Percentiles rank a stretch among this genome's conserved stretches.
Conservation (phyloP, 2,797 vertebrate genomes). For the Ceyx erithaca region DNA sequence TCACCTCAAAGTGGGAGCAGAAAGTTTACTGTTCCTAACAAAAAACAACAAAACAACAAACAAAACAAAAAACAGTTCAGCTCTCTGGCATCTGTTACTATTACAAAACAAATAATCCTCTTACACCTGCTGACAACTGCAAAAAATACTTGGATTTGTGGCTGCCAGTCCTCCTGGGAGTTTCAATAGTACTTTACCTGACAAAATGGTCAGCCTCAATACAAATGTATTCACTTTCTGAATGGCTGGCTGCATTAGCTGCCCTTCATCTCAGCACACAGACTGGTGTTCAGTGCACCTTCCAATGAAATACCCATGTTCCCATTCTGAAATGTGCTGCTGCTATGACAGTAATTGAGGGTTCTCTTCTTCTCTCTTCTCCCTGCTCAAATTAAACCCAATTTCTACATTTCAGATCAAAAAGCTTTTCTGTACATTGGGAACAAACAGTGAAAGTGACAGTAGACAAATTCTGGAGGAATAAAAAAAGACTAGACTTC, state of each 20-base stretch:
- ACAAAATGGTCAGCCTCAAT: not conserved
- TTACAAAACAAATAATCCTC: conserved; percentile 49
- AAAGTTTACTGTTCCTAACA: not conserved
- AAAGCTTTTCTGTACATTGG: not conserved
- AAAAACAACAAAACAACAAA: not conserved
- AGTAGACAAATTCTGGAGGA: not conserved
- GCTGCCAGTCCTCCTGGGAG: not conserved
- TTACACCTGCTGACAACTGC: not conserved
- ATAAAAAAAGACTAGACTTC: not conserved
- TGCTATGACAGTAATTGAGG: not conserved
- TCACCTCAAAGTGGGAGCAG: not conserved
- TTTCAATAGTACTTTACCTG: not conserved
- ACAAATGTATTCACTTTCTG: not conserved
- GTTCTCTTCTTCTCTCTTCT: not conserved
- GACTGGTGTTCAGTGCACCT: not conserved
- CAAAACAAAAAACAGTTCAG: not conserved
- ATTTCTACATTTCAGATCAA: not conserved
- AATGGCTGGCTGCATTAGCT: not conserved
- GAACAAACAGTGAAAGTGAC: not conserved
- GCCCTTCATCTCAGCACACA: not conserved
- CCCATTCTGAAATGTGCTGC: not conserved
- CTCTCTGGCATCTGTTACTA: not conserved
- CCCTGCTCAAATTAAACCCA: not conserved
- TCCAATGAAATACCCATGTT: not conserved
- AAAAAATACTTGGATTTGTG: not conserved